Evolutionary conservation across 2,113 vertebrate species (phyloP), one percentile per base, ranked within the genome.

Genomic region (Ammospiza caudacuta): DNA sequence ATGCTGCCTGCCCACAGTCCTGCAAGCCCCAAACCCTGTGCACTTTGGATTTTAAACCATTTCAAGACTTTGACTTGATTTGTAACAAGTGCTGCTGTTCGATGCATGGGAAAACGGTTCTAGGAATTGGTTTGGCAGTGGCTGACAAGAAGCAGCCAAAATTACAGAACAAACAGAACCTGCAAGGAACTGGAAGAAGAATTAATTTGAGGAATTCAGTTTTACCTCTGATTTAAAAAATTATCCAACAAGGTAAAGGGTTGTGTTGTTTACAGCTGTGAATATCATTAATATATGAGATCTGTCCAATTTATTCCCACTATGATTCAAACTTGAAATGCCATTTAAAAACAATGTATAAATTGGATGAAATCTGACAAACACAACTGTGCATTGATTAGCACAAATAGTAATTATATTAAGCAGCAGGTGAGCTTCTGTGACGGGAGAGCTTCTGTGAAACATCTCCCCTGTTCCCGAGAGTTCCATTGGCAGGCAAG

Each of bases 111-210:
- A n/a, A 58, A 82, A 49, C 0, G 0, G 64, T 78, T 94, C 83
- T 92, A 74, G 88, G 83, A 93, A 92, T 92, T 92, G 75, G 75
- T 74, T 95, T 86, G 68, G 80, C 89, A 70, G 8, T 43, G 17
- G 37, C 67, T 95, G 35, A 64, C 66, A 78, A 66, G 83, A 77
- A 93, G 74, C 77, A 93, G 89, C 86, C 64, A 90, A 70, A 93
- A 81, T 83, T 80, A 67, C 31, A 43, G 79, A 76, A 73, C 85
- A 69, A 73, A 69, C 79, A 86, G 75, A 92, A 90, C 72, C 55
- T 89, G 57, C 33, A 67, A 81, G 69, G 51, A 92, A 15, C 52
- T 92, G 88, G 72, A 70, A 84, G 47, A 39, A 84, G 52, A 86
- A 70, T 19, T 90, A 47, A 67, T 82, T 68, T 85, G 18, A n/a